These are phyloP conservation scores for Mesochorus sp. DNA, from an alignment of 2,888 invertebrate genomes.

Conservation along the genomic window DNA sequence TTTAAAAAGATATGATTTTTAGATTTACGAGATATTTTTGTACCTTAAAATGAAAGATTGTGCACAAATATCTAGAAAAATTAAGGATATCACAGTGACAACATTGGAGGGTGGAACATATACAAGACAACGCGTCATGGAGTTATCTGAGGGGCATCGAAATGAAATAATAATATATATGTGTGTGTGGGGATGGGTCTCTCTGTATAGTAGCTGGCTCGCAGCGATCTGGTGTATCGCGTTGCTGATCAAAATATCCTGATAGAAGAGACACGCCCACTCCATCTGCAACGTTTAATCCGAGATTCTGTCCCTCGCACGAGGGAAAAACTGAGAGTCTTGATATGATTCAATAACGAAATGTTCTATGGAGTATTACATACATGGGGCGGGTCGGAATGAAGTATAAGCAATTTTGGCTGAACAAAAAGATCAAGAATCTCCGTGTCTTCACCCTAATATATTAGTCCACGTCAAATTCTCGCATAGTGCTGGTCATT, in stretches of 20 bases:
- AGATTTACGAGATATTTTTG: background rate
- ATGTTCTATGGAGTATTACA: conserved; percentile 31
- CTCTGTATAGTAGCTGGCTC: conserved; percentile 25
- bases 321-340: conserved; percentile 72
- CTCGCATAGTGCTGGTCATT: no score
- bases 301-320: conserved; percentile 71
- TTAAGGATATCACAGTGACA: background rate
- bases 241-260: conserved; percentile 45
- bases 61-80: background rate
- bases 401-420: conserved; percentile 53
- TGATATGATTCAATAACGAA: conserved; percentile 78
- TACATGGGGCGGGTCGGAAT: conserved; percentile 55
- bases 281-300: conserved; percentile 73
- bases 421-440: background rate
- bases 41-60: no score
- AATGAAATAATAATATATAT: conserved; percentile 22
- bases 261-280: conserved; percentile 69
- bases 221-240: conserved; percentile 39
- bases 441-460: background rate
- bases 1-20: no score
- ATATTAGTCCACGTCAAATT: no score
- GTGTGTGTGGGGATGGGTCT: conserved; percentile 11
- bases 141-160: background rate
- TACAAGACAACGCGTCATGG: background rate
- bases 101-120: conserved; percentile 28